Conservation (phyloP, 1,140 invertebrate species). For the Drosophila persimilis region DNA sequence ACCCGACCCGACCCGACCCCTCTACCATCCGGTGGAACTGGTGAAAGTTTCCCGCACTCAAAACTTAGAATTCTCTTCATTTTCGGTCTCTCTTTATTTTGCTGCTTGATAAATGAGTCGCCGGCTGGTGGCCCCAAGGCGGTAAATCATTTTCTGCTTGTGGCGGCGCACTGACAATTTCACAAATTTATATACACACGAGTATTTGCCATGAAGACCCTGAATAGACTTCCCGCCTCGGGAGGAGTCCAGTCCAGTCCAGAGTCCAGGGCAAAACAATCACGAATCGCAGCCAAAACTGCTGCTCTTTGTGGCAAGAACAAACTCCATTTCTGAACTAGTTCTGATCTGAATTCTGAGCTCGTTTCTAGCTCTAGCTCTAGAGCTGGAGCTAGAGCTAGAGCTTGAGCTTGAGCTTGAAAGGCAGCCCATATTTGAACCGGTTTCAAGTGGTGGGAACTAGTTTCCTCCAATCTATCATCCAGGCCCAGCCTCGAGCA, state of each 20-base stretch:
- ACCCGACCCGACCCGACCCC: conserved; percentile 11
- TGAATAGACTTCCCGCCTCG: conserved; percentile 30
- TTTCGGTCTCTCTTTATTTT: conserved; percentile 45
- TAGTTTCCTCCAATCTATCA: not conserved
- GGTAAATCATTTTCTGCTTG: conserved; percentile 48
- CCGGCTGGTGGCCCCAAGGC: conserved; percentile 35
- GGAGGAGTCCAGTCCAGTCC: not conserved
- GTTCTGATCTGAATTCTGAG: too few species aligned
- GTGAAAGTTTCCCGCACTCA: conserved; percentile 34
- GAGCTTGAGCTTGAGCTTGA: too few species aligned
- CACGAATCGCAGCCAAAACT: too few species aligned
- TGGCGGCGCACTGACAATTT: conserved; percentile 46
- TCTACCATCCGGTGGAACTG: not conserved
- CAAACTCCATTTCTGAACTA: too few species aligned
- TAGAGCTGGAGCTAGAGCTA: too few species aligned
- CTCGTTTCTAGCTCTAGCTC: too few species aligned
- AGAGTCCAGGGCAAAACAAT: not conserved
- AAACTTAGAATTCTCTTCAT: conserved; percentile 51
- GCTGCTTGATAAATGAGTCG: conserved; percentile 49
- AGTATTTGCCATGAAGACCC: conserved; percentile 31
- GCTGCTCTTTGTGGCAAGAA: too few species aligned
- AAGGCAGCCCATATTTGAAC: conserved; percentile 1
- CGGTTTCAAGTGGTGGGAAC: conserved; percentile 1
- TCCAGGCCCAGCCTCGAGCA: too few species aligned
- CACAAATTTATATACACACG: conserved; percentile 30